These are phyloP conservation scores for Hypocryptadius cinnamomeus DNA, from an alignment of 2,113 vertebrate species.

Conservation along the genomic window DNA sequence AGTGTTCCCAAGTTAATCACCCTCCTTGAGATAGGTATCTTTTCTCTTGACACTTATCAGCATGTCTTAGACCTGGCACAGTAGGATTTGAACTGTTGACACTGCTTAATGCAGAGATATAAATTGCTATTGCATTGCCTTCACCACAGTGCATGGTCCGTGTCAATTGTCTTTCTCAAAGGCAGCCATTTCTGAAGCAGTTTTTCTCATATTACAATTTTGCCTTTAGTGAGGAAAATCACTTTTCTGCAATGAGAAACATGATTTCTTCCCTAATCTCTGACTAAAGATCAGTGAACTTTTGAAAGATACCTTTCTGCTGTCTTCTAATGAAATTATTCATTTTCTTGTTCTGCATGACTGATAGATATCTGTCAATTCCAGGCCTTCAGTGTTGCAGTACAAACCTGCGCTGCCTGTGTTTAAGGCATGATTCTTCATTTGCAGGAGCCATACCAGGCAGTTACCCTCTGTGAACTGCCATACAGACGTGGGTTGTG, in stretches of 20 bases:
- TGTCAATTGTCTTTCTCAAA: not conserved
- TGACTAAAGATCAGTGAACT: not conserved
- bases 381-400: not conserved
- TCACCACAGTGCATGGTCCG: fast-evolving
- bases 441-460: not conserved
- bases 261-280: not conserved
- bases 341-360: not conserved
- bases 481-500: not conserved
- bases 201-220: not conserved
- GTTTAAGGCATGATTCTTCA: not conserved
- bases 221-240: not conserved
- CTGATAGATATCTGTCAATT: not conserved
- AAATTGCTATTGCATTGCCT: not conserved
- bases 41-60: not conserved
- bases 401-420: not conserved
- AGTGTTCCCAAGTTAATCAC: not conserved
- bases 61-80: not conserved
- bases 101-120: not conserved
- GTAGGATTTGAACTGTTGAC: not conserved
- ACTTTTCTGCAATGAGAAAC: not conserved
- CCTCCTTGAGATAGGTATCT: not conserved
- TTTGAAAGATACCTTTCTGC: not conserved
- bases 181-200: not conserved
- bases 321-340: not conserved
- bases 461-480: not conserved